Evolutionary conservation across 2,888 invertebrate species (phyloP), one percentile per base, ranked within the genome.

Genomic region (Cheilosia soror): DNA sequence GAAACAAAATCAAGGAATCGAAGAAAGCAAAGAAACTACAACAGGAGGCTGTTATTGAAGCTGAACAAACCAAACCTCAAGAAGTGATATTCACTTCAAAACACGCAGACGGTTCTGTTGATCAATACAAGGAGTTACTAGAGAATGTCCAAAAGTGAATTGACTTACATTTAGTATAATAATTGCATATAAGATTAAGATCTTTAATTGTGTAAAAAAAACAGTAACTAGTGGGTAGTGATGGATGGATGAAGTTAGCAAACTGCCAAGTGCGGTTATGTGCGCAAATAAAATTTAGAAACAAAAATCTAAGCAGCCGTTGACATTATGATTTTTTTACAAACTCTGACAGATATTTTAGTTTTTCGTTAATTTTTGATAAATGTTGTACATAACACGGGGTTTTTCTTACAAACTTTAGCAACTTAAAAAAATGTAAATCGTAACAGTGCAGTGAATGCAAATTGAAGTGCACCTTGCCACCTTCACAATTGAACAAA

Each of bases 1-100:
- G 95, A 80, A 94, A 94, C 88, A 94, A 94, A 89, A 94, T 94
- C 87, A 93, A 93, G 89, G 93, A 90, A 86, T 89, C 90, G 0
- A 92, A 90, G 79, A 90, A 89, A 79, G 82, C 88, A 11, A 88
- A 82, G 57, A 63, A 77, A 51, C 15, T 75, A 2, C 40, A 87
- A 81, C 88, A 87, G 33, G 72, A 78, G 1, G 80, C 73, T 15
- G 80, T 81, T 7, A 87, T 77, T 62, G 88, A 87, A 53, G 87
- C 82, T 47, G 71, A 77, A 42, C 47, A 58, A 25, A 71, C 80
- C 73, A 76, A 87, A 73, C 44, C 71, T 2, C 65, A 63, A 29
- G 69, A 68, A 4, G 42, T 79, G n/a, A 9, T 66, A 49, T 90
- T 90, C 47, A 87, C 87, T 15, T 90, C 89, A 13, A 88, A 89